phyloP scores from a whole-genome alignment of 2,888 invertebrate genomes.

The Luperina nickerlii region DNA sequence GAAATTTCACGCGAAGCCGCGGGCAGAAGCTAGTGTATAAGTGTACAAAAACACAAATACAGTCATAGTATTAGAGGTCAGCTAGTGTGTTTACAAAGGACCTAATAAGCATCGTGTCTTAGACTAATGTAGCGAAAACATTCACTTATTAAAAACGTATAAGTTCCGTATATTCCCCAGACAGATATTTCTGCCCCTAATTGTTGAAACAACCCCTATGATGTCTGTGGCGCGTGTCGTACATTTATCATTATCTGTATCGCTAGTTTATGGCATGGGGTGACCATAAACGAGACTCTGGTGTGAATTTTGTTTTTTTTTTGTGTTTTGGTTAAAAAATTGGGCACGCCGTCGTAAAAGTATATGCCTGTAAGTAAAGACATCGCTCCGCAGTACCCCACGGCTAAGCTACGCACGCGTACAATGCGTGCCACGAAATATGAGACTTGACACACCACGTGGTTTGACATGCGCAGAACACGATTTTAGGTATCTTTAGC shows the following conservation, averaged over 20 bases:
- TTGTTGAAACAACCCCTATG: constrained; percentile 34
- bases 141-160: constrained; percentile 44
- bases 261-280: constrained; percentile 23
- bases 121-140: constrained; percentile 17
- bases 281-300: neutral
- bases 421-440: too few relatives aligned
- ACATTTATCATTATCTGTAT: constrained; percentile 46
- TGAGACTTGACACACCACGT: too few relatives aligned
- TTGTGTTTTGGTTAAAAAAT: neutral
- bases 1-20: too few relatives aligned
- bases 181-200: constrained; percentile 47
- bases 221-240: constrained; percentile 41
- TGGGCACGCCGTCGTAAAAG: too few relatives aligned
- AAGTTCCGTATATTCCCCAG: constrained; percentile 34
- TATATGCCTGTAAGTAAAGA: too few relatives aligned
- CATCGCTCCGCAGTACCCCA: too few relatives aligned
- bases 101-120: neutral
- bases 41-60: too few relatives aligned
- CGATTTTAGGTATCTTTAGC: too few relatives aligned
- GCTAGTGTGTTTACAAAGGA: neutral
- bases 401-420: too few relatives aligned
- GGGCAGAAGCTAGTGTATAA: too few relatives aligned
- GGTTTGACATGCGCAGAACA: too few relatives aligned
- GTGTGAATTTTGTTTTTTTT: constrained; percentile 24
- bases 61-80: too few relatives aligned